Evolutionary conservation across 1,140 invertebrate species (phyloP).

Genomic region (Babylonia areolata): DNA sequence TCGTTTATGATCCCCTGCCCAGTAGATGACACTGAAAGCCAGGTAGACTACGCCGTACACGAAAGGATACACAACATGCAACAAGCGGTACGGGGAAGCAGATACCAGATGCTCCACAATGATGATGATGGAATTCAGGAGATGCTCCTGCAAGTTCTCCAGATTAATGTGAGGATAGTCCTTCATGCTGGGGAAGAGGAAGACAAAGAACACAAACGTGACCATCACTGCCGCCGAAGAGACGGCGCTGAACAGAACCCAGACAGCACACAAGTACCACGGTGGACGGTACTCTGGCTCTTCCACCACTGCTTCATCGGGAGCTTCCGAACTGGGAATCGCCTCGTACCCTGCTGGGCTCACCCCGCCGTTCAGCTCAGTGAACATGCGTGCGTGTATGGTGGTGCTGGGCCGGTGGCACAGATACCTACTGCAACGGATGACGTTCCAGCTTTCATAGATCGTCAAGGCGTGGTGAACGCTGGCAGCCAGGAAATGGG

Average conservation of each 20-base stretch:
- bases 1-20: conserved; percentile 58
- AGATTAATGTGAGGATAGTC: background rate
- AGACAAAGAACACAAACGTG: conserved; percentile 59
- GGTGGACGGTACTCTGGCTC: conserved; percentile 26
- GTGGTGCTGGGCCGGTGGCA: background rate
- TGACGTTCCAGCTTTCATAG: background rate
- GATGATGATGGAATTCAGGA: conserved; percentile 60
- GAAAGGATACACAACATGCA: conserved; percentile 60
- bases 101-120: conserved; percentile 58
- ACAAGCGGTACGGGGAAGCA: conserved; percentile 57
- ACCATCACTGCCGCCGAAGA: conserved; percentile 59
- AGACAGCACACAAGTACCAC: conserved; percentile 59
- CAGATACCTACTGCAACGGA: conserved; percentile 10
- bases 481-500: conserved; percentile 51
- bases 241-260: conserved; percentile 60
- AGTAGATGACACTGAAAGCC: conserved; percentile 64
- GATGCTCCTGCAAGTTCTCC: conserved; percentile 62
- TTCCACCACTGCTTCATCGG: background rate
- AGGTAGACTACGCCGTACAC: conserved; percentile 60
- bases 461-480: conserved; percentile 33
- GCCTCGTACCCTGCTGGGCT: conserved; percentile 29
- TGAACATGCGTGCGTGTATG: conserved; percentile 1
- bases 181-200: conserved; percentile 49
- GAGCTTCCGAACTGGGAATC: conserved; percentile 26
- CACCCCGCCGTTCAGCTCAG: conserved; percentile 12